phyloP scores from a whole-genome alignment of 1,140 invertebrate species.

The Colletes latitarsis region DNA sequence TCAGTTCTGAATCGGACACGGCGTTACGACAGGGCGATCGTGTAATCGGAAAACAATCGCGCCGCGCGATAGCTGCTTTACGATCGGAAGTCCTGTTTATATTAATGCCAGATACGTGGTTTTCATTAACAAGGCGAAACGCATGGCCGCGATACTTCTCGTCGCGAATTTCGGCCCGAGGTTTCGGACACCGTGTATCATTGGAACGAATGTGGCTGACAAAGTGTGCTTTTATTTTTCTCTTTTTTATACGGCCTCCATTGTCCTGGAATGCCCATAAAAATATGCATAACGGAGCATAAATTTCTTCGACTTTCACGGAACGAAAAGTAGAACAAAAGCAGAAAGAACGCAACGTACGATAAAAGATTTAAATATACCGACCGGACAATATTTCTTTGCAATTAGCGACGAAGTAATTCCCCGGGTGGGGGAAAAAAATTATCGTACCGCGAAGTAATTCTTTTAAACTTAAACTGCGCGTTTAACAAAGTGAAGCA shows the following conservation, averaged over 20 bases:
- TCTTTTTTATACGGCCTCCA: background rate
- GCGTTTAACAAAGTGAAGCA: too few species aligned
- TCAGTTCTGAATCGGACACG: background rate
- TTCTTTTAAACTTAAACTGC: too few species aligned
- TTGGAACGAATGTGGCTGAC: background rate
- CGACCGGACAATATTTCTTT: too few species aligned
- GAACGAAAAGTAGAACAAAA: too few species aligned
- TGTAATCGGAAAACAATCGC: conserved; percentile 9
- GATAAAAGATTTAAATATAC: too few species aligned
- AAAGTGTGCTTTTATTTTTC: too few species aligned
- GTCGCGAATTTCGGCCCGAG: background rate
- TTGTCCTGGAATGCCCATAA: too few species aligned
- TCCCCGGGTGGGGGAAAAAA: too few species aligned
- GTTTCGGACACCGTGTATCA: background rate
- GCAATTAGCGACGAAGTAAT: too few species aligned
- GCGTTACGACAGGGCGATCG: conserved; percentile 23
- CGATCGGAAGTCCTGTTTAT: conserved; percentile 3
- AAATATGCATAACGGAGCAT: background rate
- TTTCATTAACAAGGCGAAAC: background rate
- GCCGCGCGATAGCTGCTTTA: background rate
- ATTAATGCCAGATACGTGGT: background rate
- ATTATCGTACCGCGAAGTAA: too few species aligned
- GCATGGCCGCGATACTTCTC: background rate
- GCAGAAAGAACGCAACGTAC: too few species aligned
- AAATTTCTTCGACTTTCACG: background rate